These are phyloP conservation scores for Hemithea aestivaria DNA, from an alignment of 2,888 invertebrate genomes.

Conservation along the genomic window DNA sequence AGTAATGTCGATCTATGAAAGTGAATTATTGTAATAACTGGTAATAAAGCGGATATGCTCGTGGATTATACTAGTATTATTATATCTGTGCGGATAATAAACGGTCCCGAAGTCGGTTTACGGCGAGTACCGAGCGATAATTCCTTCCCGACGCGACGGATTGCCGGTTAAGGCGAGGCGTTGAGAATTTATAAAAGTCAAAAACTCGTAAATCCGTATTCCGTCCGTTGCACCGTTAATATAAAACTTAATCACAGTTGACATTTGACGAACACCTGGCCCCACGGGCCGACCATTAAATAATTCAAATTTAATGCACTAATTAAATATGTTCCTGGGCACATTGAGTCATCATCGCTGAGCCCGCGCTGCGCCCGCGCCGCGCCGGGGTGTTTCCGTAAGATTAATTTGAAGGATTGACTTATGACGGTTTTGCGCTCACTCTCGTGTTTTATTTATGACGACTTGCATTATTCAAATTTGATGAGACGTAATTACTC, in stretches of 20 bases:
- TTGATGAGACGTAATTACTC: slow-evolving; percentile 77
- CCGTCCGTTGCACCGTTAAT: slow-evolving; percentile 42
- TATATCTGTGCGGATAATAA: slow-evolving; percentile 71
- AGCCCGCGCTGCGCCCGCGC: slow-evolving; percentile 33
- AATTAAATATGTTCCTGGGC: slow-evolving; percentile 72
- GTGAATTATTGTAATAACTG: slow-evolving; percentile 78
- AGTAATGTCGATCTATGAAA: slow-evolving; percentile 76
- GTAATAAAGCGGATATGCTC: slow-evolving; percentile 76
- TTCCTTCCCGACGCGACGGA: slow-evolving; percentile 55
- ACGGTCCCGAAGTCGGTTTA: slow-evolving; percentile 62
- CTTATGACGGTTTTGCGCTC: slow-evolving; percentile 66
- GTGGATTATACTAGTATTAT: too few relatives aligned
- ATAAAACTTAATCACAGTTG: slow-evolving; percentile 74
- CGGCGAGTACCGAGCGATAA: slow-evolving; percentile 64
- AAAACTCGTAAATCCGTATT: slow-evolving; percentile 66
- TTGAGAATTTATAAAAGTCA: slow-evolving; percentile 72
- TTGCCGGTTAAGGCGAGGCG: slow-evolving; percentile 68
- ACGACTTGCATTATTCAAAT: slow-evolving; percentile 74
- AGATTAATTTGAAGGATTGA: slow-evolving; percentile 72
- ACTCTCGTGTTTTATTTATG: slow-evolving; percentile 62
- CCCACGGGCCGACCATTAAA: slow-evolving; percentile 56
- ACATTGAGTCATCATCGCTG: slow-evolving; percentile 69
- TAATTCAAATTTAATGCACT: slow-evolving; percentile 73
- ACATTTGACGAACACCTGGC: slow-evolving; percentile 75
- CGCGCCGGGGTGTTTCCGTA: slow-evolving; percentile 53